These are phyloP conservation scores for Auanema sp. DNA, from an alignment of 2,888 invertebrate species.

Conservation along the genomic window DNA sequence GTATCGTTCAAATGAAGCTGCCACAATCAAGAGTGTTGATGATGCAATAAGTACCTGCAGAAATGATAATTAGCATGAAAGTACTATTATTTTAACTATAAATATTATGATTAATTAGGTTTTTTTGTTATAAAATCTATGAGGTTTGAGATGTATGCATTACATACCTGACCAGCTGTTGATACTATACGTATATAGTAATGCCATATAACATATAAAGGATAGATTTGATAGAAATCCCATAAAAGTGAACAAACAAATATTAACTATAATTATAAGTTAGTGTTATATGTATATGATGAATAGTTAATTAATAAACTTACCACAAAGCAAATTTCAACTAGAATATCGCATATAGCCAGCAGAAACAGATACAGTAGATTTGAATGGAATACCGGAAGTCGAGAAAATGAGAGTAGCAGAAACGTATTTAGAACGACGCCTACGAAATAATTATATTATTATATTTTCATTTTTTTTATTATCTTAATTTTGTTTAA, in stretches of 20 bases:
- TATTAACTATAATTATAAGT: conserved; percentile 34
- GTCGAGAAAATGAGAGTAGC: conserved; percentile 32
- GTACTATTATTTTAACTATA: neutral
- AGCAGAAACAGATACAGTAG: conserved; percentile 41
- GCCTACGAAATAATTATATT: conserved; percentile 21
- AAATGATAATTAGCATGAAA: neutral
- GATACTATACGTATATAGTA: conserved; percentile 43
- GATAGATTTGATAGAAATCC: conserved; percentile 40
- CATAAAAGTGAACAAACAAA: conserved; percentile 37
- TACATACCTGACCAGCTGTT: conserved; percentile 38
- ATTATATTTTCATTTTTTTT: neutral
- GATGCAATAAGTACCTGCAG: conserved; percentile 43
- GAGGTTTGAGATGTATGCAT: too few relatives aligned
- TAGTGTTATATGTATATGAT: neutral
- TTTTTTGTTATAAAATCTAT: neutral
- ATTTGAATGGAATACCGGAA: conserved; percentile 32
- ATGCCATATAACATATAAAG: conserved; percentile 45
- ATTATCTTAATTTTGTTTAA: neutral
- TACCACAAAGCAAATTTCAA: conserved; percentile 48
- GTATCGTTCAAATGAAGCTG: conserved; percentile 53
- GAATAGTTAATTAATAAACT: conserved; percentile 15
- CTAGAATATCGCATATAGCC: conserved; percentile 43
- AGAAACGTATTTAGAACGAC: conserved; percentile 41
- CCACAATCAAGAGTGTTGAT: conserved; percentile 51
- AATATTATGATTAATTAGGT: neutral